Conservation (phyloP, 2,113 vertebrate species). For the Micronycteris hirsuta region DNA sequence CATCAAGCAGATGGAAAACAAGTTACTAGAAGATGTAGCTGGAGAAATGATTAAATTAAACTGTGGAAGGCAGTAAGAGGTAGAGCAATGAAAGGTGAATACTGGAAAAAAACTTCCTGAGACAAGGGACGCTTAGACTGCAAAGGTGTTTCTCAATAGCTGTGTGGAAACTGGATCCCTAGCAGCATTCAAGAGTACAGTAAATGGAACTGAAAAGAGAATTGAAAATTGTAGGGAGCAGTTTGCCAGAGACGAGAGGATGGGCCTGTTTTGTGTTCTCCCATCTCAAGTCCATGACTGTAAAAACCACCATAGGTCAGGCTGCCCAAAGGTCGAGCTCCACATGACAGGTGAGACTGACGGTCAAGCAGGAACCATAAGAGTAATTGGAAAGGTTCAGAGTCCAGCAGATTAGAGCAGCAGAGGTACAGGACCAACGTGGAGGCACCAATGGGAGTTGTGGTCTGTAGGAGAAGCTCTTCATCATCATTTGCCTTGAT, state of each 20-base stretch:
- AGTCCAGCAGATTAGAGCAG: not conserved
- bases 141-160: slow-evolving; percentile 37
- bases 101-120: not conserved
- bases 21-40: not conserved
- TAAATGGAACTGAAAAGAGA: slow-evolving; percentile 55
- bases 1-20: not conserved
- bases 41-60: not conserved
- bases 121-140: not conserved
- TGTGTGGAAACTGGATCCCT: slow-evolving; percentile 30
- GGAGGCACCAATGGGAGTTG: not conserved
- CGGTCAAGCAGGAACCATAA: not conserved
- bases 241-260: not conserved
- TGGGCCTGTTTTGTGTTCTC: slow-evolving; percentile 38
- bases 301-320: not conserved
- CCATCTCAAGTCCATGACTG: not conserved
- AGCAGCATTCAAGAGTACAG: slow-evolving; percentile 31
- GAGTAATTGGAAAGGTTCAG: not conserved
- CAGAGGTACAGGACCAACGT: not conserved
- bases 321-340: not conserved
- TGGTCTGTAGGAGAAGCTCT: not conserved
- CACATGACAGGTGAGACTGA: not conserved
- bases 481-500: not conserved
- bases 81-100: not conserved
- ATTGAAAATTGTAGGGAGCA: not conserved
- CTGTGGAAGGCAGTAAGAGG: not conserved